Conservation (phyloP, 2,888 invertebrate species). For the Thera obeliscata region DNA sequence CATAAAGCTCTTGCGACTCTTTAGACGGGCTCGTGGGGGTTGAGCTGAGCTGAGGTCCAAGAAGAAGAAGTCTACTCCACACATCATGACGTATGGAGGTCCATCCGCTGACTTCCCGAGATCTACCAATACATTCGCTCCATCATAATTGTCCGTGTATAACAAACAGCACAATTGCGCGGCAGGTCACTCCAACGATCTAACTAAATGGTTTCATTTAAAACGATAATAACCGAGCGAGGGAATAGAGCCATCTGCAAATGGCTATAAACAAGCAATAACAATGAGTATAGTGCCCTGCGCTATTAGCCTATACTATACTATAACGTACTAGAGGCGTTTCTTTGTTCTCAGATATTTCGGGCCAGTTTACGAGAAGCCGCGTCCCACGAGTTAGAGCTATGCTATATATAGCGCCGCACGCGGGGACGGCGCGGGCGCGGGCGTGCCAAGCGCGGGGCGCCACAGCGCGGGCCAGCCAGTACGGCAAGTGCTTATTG, state of each 20-base stretch:
- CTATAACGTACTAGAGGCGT: neutral
- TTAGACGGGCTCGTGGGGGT: too few species aligned
- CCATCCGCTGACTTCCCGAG: too few species aligned
- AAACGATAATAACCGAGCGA: neutral
- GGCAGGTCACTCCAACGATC: too few species aligned
- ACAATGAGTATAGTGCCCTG: too few species aligned
- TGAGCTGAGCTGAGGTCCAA: too few species aligned
- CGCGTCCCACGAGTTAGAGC: slow-evolving; percentile 20
- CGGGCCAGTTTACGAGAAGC: slow-evolving; percentile 13
- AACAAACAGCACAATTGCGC: too few species aligned
- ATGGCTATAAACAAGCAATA: neutral
- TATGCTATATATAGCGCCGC: slow-evolving; percentile 33
- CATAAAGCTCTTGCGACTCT: too few species aligned
- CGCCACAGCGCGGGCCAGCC: slow-evolving; percentile 4
- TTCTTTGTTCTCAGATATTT: slow-evolving; percentile 18
- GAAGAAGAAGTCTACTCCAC: too few species aligned
- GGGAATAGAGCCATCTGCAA: neutral
- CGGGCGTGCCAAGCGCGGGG: slow-evolving; percentile 1
- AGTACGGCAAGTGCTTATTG: neutral
- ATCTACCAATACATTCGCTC: too few species aligned
- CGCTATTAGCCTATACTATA: neutral
- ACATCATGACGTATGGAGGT: too few species aligned
- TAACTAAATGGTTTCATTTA: too few species aligned
- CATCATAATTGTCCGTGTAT: too few species aligned
- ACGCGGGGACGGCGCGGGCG: slow-evolving; percentile 56